Evolutionary conservation across 2,888 invertebrate species (phyloP), one percentile per base, ranked within the genome.

Genomic region (Drosophila borealis): DNA sequence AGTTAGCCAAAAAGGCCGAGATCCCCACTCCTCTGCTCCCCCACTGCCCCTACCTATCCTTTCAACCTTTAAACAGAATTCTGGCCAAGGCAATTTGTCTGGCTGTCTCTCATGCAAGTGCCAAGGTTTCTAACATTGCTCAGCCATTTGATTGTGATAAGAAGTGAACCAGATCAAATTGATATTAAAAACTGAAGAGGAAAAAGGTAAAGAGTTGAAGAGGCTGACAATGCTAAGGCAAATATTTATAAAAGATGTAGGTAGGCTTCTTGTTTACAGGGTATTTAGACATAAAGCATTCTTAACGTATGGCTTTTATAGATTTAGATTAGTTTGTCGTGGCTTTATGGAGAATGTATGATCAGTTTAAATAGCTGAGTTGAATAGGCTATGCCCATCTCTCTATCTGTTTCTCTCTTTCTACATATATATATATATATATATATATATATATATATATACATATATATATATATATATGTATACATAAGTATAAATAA

Each of bases 81-180:
- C 61, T 29, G 59, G 64, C 64, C 44, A 34, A n/a, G 42, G 55
- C 75, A 76, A 76, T 76, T 76, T 76, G 78, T 76, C 73, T 44
- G 65, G n/a, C 42, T 42, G 64, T 50, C 39, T 45, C 33, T 44
- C 44, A 41, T 33, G 14, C 46, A 65, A 63, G 50, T 41, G 51
- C 19, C 34, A 41, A 63, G 39, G 57, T 45, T 60, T 72, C 74
- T 74, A 72, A 74, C 51, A 51, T 29, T 55, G 56, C 62, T 63
- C 25, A 48, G 39, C 9, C 55, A 29, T 51, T 69, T 36, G 33
- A 36, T 13, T 36, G 33, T 37, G 75, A 70, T 74, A 77, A 77
- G 62, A 46, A 21, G 8, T 46, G 11, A 42, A 44, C n/a, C n/a
- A 71, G 77, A 71, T 76, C 46, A 66, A 44, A 10, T 36, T 25